phyloP scores from a whole-genome alignment of 2,888 invertebrate species.

The Agrotis ipsilon region DNA sequence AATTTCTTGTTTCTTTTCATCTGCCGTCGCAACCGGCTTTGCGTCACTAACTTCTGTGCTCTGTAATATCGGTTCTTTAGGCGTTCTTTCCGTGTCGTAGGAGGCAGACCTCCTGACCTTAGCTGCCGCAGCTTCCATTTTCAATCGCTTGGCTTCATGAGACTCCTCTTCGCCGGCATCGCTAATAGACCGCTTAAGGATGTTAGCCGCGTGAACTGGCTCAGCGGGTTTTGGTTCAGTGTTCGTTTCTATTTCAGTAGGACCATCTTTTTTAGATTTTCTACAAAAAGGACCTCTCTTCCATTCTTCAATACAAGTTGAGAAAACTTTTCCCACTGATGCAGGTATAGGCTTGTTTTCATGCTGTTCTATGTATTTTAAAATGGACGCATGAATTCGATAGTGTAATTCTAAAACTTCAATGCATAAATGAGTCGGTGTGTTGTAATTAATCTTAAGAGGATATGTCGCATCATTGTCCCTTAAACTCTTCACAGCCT shows the following conservation, averaged over 20 bases:
- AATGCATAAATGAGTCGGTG: conserved; percentile 95
- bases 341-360: conserved; percentile 93
- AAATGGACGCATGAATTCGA: conserved; percentile 96
- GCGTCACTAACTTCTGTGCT: conserved; percentile 62
- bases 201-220: conserved; percentile 85
- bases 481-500: conserved; percentile 94
- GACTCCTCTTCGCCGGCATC: conserved; percentile 87
- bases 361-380: conserved; percentile 96
- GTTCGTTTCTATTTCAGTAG: conserved; percentile 69
- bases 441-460: conserved; percentile 95
- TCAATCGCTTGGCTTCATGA: conserved; percentile 82
- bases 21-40: conserved; percentile 39
- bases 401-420: conserved; percentile 97
- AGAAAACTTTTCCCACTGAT: conserved; percentile 92
- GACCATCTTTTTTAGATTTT: conserved; percentile 79
- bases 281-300: conserved; percentile 84
- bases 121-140: conserved; percentile 85
- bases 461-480: conserved; percentile 96
- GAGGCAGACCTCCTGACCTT: conserved; percentile 87
- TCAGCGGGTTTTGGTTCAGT: conserved; percentile 75
- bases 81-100: conserved; percentile 83
- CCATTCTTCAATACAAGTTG: conserved; percentile 90
- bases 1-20: conserved; percentile 55
- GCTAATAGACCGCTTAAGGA: conserved; percentile 87
- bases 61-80: conserved; percentile 69